Percentiles rank a stretch among this genome's conserved stretches.
These are phyloP conservation scores for Ips typographus DNA, from an alignment of 1,140 invertebrate genomes.

Conservation along the genomic window DNA sequence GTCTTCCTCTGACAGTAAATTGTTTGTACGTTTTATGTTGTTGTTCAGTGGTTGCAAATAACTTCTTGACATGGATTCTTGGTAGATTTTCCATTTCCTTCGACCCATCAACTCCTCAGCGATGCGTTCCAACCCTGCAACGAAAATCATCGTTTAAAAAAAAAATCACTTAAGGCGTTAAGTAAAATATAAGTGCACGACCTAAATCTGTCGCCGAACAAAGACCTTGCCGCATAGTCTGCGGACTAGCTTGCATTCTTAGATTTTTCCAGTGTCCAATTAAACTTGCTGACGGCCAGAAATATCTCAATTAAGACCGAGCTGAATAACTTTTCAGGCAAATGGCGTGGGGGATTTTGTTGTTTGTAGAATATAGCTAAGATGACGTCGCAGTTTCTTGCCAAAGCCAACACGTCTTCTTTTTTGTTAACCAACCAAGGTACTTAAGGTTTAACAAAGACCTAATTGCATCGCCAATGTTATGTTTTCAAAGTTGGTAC, in stretches of 20 bases:
- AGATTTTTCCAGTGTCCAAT: conserved; percentile 7
- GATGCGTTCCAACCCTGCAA: conserved; percentile 87
- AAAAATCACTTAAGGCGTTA: neutral
- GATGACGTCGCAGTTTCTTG: no score
- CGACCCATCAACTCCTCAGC: conserved; percentile 94
- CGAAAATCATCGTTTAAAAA: neutral
- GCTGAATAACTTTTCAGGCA: no score
- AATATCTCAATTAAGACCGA: conserved; percentile 2
- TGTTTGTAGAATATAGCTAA: no score
- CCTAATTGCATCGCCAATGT: no score
- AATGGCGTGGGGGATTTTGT: no score
- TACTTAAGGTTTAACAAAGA: no score
- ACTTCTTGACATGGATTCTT: conserved; percentile 73
- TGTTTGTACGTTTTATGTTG: conserved; percentile 48
- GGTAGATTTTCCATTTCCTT: conserved; percentile 90
- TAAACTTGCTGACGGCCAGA: neutral
- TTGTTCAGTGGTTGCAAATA: conserved; percentile 54
- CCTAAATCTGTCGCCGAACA: conserved; percentile 10
- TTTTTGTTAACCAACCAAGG: no score
- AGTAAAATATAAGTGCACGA: neutral
- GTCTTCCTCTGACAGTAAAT: conserved; percentile 43
- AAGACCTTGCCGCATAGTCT: neutral
- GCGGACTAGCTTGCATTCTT: neutral
- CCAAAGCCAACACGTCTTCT: no score
- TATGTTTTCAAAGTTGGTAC: no score